Evolutionary conservation across 2,113 vertebrate species (phyloP).

Genomic region (Galeopterus variegatus): DNA sequence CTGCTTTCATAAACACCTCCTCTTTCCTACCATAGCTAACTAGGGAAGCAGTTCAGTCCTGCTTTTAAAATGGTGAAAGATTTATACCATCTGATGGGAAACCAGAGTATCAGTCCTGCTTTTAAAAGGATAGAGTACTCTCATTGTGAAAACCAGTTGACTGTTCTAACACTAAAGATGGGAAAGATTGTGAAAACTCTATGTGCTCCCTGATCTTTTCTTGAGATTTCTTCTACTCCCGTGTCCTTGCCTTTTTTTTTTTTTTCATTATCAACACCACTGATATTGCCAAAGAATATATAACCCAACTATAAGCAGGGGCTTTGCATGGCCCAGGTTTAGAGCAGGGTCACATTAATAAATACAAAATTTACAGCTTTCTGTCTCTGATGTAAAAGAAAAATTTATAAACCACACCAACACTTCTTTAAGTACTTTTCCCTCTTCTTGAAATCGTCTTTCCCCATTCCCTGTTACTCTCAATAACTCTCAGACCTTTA

Average conservation of each 20-base stretch:
- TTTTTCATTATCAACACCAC: background rate
- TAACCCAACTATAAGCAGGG: too few species aligned
- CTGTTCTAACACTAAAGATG: background rate
- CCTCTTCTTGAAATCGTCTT: background rate
- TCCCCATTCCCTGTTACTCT: background rate
- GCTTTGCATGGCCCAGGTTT: background rate
- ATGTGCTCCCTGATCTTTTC: background rate
- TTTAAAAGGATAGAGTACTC: background rate
- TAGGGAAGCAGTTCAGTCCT: background rate
- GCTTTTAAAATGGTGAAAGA: background rate
- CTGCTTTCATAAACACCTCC: background rate
- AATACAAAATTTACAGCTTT: background rate
- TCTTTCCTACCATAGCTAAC: too few species aligned
- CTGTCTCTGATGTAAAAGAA: constrained; percentile 16
- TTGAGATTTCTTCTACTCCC: background rate
- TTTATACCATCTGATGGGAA: too few species aligned
- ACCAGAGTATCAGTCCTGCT: background rate
- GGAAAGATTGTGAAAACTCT: background rate
- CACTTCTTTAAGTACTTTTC: background rate
- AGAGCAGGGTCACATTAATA: background rate
- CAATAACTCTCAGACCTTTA: background rate
- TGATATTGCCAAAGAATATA: background rate
- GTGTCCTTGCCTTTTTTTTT: background rate
- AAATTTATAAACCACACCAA: background rate
- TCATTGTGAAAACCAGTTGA: background rate